phyloP scores from a whole-genome alignment of 2,888 invertebrate genomes.

The Spatulosminthurus flaviceps region DNA sequence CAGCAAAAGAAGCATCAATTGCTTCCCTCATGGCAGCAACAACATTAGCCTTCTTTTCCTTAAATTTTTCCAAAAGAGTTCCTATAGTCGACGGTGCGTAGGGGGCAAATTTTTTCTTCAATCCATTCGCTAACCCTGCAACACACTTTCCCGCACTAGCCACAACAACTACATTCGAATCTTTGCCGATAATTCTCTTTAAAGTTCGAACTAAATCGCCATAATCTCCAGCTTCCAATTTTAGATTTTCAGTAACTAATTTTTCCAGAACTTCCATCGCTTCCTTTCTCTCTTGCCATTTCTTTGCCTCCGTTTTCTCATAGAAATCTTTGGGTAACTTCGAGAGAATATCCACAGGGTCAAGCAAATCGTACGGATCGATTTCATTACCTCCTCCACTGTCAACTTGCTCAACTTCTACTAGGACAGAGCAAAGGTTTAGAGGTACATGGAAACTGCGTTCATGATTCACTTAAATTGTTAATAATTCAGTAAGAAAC shows the following conservation, averaged over 20 bases:
- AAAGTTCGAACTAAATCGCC: slow-evolving; percentile 86
- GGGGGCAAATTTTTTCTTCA: slow-evolving; percentile 85
- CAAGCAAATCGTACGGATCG: slow-evolving; percentile 90
- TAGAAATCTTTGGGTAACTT: slow-evolving; percentile 95
- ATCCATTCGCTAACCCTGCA: slow-evolving; percentile 81
- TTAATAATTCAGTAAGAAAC: too few relatives aligned
- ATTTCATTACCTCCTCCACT: slow-evolving; percentile 72
- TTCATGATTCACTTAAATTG: too few relatives aligned
- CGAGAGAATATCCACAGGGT: slow-evolving; percentile 91
- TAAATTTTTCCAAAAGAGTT: slow-evolving; percentile 91
- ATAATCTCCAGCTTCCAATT: slow-evolving; percentile 91
- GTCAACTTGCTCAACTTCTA: slow-evolving; percentile 65
- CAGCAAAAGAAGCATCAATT: slow-evolving; percentile 85
- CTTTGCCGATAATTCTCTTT: slow-evolving; percentile 89
- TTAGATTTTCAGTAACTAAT: slow-evolving; percentile 79
- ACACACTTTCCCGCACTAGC: slow-evolving; percentile 86
- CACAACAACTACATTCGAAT: slow-evolving; percentile 93
- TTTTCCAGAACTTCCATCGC: slow-evolving; percentile 84
- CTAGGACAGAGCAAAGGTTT: neutral
- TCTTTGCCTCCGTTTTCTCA: slow-evolving; percentile 92
- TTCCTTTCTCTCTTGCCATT: slow-evolving; percentile 97
- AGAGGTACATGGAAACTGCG: too few relatives aligned
- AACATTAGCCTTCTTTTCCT: slow-evolving; percentile 94
- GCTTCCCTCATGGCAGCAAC: slow-evolving; percentile 87
- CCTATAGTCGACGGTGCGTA: slow-evolving; percentile 82